Percentiles rank a stretch among this genome's conserved stretches.
Conservation (phyloP, 2,888 invertebrate genomes). For the Eilema sororculum region DNA sequence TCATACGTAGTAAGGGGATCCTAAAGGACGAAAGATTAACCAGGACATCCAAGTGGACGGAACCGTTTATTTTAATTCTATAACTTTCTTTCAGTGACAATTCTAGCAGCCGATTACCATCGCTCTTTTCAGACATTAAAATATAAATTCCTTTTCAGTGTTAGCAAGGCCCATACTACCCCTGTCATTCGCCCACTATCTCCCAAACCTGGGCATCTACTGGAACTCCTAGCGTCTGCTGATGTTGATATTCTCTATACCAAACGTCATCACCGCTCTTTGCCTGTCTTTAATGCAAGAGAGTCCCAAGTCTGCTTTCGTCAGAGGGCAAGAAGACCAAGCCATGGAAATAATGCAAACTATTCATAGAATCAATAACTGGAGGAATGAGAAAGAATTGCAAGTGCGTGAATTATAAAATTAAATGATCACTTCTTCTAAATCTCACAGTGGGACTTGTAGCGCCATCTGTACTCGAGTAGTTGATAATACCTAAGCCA, state of each 20-base stretch:
- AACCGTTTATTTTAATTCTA: too few relatives aligned
- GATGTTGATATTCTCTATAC: conserved; percentile 87
- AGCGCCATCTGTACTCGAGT: too few relatives aligned
- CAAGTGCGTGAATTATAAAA: conserved; percentile 57
- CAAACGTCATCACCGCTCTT: conserved; percentile 87
- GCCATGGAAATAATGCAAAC: conserved; percentile 80
- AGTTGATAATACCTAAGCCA: too few relatives aligned
- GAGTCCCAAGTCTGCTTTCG: conserved; percentile 91
- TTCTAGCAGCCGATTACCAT: too few relatives aligned
- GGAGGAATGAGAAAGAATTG: conserved; percentile 54
- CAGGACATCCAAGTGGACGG: too few relatives aligned
- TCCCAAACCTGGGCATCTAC: conserved; percentile 76
- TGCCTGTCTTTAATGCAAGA: conserved; percentile 89
- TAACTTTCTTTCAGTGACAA: too few relatives aligned
- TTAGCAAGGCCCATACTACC: conserved; percentile 90
- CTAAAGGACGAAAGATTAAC: too few relatives aligned
- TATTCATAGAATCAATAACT: conserved; percentile 68
- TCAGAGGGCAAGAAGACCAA: conserved; percentile 85
- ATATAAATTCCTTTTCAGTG: conserved; percentile 80
- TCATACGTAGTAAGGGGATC: too few relatives aligned
- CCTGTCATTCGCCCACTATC: conserved; percentile 68
- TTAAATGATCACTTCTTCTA: too few relatives aligned
- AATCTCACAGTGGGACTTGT: too few relatives aligned
- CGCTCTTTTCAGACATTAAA: too few relatives aligned
- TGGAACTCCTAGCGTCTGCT: conserved; percentile 91